Conservation (phyloP, 2,888 invertebrate genomes). For the Imbricaverruca yamaguchii region DNA sequence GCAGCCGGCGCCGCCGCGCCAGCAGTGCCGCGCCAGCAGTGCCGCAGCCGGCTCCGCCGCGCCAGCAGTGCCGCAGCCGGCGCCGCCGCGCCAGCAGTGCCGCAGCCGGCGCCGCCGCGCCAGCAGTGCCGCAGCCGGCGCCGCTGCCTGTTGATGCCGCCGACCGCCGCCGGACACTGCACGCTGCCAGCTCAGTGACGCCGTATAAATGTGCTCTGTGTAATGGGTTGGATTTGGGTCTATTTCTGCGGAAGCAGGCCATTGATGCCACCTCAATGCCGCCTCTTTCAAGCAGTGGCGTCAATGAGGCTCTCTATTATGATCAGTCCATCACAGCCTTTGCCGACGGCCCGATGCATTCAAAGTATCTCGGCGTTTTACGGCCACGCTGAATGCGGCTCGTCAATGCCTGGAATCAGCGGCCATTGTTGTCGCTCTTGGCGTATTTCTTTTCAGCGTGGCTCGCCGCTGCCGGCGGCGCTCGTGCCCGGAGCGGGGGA, state of each 20-base stretch:
- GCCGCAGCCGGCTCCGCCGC: too few species aligned
- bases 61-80: too few species aligned
- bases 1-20: too few species aligned
- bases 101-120: too few species aligned
- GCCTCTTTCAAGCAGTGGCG: background rate
- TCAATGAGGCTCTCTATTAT: slow-evolving; percentile 2
- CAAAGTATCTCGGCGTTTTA: slow-evolving; percentile 16
- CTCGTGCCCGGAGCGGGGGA: too few species aligned
- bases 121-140: too few species aligned
- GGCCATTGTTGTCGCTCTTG: background rate
- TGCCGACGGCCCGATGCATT: slow-evolving; percentile 2
- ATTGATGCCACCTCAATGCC: background rate
- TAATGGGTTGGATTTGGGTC: slow-evolving; percentile 11
- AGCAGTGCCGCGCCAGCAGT: too few species aligned
- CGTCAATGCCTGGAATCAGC: slow-evolving; percentile 3
- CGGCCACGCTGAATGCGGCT: background rate
- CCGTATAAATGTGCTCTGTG: background rate
- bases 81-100: too few species aligned
- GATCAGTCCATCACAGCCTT: slow-evolving; percentile 1
- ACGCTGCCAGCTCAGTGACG: background rate
- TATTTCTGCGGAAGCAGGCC: background rate
- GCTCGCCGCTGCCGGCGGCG: background rate
- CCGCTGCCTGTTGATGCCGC: too few species aligned
- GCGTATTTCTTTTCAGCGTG: background rate
- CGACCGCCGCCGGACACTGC: background rate